Percentiles rank a stretch among this genome's conserved stretches.
Conservation (phyloP, 2,888 invertebrate genomes). For the Fissipunctia ypsillon region DNA sequence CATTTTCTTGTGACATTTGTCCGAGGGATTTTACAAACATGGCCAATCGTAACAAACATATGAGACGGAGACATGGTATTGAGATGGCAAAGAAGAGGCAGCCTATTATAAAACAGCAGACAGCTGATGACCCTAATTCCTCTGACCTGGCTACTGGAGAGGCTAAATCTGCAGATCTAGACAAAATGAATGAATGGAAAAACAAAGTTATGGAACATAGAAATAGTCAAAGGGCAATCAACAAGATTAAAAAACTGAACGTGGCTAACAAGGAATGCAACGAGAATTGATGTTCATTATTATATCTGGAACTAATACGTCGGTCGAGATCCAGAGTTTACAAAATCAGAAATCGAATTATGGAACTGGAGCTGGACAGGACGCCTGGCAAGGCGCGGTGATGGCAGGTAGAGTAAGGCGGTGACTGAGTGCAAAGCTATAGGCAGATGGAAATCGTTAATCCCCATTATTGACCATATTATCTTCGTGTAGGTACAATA, state of each 20-base stretch:
- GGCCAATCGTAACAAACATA: slow-evolving; percentile 95
- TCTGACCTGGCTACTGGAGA: neutral
- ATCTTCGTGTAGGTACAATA: too few relatives aligned
- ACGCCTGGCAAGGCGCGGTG: neutral
- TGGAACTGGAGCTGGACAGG: neutral
- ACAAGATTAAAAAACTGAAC: slow-evolving; percentile 6
- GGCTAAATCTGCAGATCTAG: neutral
- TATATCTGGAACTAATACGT: neutral
- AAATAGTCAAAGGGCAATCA: slow-evolving; percentile 4
- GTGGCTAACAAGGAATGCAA: neutral
- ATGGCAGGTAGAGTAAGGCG: neutral
- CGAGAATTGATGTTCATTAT: slow-evolving; percentile 9
- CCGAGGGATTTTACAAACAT: slow-evolving; percentile 92
- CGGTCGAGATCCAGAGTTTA: neutral
- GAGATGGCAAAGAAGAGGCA: slow-evolving; percentile 77
- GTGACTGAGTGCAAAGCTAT: neutral
- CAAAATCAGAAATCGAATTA: neutral
- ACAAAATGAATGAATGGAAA: slow-evolving; percentile 26
- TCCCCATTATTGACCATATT: too few relatives aligned
- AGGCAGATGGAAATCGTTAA: too few relatives aligned
- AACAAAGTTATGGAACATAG: slow-evolving; percentile 13
- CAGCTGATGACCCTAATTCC: neutral
- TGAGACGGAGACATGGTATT: slow-evolving; percentile 92
- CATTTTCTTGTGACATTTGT: slow-evolving; percentile 93
- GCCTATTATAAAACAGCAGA: slow-evolving; percentile 25